Evolutionary conservation across 2,888 invertebrate species (phyloP).

Genomic region (Cryptosula pallasiana): DNA sequence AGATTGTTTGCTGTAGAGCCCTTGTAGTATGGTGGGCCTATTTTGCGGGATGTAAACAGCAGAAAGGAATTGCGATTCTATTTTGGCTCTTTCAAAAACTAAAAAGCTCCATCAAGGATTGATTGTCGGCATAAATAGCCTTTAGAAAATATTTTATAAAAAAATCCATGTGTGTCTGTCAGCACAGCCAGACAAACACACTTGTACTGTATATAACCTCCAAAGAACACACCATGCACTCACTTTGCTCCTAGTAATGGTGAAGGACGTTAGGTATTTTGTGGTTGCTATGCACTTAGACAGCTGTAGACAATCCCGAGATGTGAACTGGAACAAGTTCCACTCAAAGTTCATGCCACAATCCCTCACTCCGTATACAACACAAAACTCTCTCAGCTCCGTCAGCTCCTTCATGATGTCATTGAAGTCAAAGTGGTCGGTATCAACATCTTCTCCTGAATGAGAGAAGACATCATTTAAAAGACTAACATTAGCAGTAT

Average conservation of each 20-base stretch:
- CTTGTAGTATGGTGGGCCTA: too few relatives aligned
- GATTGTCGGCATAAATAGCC: too few relatives aligned
- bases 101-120: too few relatives aligned
- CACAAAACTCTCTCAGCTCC: conserved; percentile 47
- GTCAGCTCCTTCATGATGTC: conserved; percentile 44
- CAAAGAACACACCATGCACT: background rate
- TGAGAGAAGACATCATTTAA: background rate
- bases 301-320: conserved; percentile 50
- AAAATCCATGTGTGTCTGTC: too few relatives aligned
- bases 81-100: too few relatives aligned
- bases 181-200: too few relatives aligned
- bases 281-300: conserved; percentile 49
- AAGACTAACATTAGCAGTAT: too few relatives aligned
- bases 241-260: conserved; percentile 45
- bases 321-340: conserved; percentile 54
- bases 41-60: too few relatives aligned
- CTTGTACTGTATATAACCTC: too few relatives aligned
- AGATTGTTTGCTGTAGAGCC: too few relatives aligned
- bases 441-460: conserved; percentile 45
- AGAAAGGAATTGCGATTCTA: too few relatives aligned
- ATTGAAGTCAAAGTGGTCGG: conserved; percentile 53
- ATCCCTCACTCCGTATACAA: conserved; percentile 51
- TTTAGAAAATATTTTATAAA: too few relatives aligned
- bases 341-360: conserved; percentile 56
- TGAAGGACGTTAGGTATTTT: conserved; percentile 46